Conservation (phyloP, 2,797 vertebrate genomes). For the Sarcoramphus papa region DNA sequence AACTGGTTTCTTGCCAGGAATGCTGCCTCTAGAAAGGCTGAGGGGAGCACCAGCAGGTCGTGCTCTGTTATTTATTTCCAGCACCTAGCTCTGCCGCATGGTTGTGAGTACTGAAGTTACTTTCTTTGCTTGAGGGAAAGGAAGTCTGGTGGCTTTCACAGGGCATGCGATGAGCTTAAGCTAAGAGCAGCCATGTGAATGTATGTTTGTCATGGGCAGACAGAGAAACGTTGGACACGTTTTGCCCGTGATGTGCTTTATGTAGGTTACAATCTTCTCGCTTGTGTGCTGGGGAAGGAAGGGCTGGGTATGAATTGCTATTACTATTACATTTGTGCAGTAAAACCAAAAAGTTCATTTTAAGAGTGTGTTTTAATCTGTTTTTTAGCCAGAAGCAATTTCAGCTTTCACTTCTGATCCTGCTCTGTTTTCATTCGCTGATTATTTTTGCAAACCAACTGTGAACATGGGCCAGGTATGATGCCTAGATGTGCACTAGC, state of each 20-base stretch:
- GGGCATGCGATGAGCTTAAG: not conserved
- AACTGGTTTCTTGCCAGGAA: not conserved
- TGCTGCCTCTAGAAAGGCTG: not conserved
- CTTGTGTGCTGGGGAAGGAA: not conserved
- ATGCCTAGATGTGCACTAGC: not conserved
- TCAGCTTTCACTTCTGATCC: constrained; percentile 95
- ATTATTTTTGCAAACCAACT: constrained; percentile 92
- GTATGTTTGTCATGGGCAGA: not conserved
- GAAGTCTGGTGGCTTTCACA: not conserved
- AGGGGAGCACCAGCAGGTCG: not conserved
- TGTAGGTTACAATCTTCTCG: not conserved
- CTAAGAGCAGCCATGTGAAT: rapidly evolving
- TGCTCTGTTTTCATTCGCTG: constrained; percentile 90
- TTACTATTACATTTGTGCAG: not conserved
- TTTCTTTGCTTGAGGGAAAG: not conserved
- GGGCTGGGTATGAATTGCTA: not conserved
- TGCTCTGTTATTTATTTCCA: not conserved
- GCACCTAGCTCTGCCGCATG: not conserved
- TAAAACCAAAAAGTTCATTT: not conserved
- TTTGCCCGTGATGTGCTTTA: not conserved
- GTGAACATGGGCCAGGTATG: constrained; percentile 86
- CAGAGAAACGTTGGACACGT: rapidly evolving
- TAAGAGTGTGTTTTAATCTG: not conserved
- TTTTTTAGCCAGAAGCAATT: constrained; percentile 89
- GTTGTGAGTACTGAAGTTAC: not conserved